phyloP scores from a whole-genome alignment of 1,140 invertebrate species.

The Lepidurus apus region DNA sequence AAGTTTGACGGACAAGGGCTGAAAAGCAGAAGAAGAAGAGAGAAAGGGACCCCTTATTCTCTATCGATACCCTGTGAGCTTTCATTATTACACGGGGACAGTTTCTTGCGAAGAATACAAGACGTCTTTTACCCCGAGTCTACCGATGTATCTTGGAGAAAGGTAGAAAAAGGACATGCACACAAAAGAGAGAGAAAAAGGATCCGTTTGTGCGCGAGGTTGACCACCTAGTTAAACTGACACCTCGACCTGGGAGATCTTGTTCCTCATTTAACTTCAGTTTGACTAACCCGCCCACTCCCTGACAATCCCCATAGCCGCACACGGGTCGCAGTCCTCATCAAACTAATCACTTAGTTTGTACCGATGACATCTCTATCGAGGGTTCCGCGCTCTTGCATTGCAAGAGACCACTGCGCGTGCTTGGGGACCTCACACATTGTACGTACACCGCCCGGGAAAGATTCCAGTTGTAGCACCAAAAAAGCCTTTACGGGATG shows the following conservation, averaged over 20 bases:
- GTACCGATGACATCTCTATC: slow-evolving; percentile 22
- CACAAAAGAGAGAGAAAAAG: neutral
- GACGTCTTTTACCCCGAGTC: neutral
- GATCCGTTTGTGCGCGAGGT: slow-evolving; percentile 12
- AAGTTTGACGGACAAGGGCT: slow-evolving; percentile 2
- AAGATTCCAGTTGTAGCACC: too few relatives aligned
- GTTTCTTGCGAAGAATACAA: neutral
- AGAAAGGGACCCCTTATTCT: neutral
- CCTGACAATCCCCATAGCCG: neutral
- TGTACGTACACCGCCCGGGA: too few relatives aligned
- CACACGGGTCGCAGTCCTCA: neutral
- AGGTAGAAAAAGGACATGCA: slow-evolving; percentile 1
- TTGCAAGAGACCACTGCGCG: neutral
- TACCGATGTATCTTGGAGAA: neutral
- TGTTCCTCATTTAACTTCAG: slow-evolving; percentile 17
- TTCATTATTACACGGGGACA: slow-evolving; percentile 19
- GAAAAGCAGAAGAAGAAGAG: neutral
- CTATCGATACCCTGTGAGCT: neutral
- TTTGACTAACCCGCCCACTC: neutral
- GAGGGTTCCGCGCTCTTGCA: neutral
- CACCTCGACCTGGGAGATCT: slow-evolving; percentile 8
- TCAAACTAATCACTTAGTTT: slow-evolving; percentile 22
- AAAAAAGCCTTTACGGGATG: too few relatives aligned
- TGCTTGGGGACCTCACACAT: neutral
- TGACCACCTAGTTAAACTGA: slow-evolving; percentile 21